A percentile compares a stretch with the other conserved stretches of the same genome.
phyloP scores from a whole-genome alignment of 2,113 vertebrate species.

The Cyphomyrus discorhynchus region DNA sequence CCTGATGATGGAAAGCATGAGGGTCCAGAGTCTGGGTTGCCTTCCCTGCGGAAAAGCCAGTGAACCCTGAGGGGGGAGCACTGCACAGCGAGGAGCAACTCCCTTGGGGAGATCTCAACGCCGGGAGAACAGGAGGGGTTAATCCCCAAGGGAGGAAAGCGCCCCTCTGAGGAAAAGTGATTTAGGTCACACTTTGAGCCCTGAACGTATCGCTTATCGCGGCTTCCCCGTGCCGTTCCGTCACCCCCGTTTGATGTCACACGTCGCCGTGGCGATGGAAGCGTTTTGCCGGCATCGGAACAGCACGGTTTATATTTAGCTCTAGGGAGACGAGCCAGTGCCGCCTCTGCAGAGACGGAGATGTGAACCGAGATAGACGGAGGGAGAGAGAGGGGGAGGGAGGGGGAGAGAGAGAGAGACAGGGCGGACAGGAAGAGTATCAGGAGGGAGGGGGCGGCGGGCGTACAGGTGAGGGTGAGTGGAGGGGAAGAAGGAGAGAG shows the following conservation, averaged over 20 bases:
- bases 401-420: background rate
- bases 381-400: background rate
- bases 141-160: background rate
- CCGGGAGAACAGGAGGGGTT: background rate
- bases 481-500: slow-evolving; percentile 10
- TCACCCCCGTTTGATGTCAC: background rate
- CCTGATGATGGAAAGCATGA: background rate
- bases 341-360: background rate
- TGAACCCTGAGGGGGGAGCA: background rate
- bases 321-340: background rate
- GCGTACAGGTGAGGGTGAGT: background rate
- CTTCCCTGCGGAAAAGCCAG: background rate
- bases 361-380: background rate
- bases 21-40: background rate
- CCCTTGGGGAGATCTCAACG: background rate
- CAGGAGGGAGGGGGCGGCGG: background rate
- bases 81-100: background rate
- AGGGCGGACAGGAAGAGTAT: background rate
- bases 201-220: background rate
- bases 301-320: background rate
- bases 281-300: background rate
- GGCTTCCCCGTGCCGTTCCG: background rate
- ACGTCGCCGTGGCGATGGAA: background rate
- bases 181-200: background rate
- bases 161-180: background rate